Evolutionary conservation across 2,888 invertebrate genomes (phyloP), one percentile per base, ranked within the genome.

Genomic region (Cantharis lateralis): DNA sequence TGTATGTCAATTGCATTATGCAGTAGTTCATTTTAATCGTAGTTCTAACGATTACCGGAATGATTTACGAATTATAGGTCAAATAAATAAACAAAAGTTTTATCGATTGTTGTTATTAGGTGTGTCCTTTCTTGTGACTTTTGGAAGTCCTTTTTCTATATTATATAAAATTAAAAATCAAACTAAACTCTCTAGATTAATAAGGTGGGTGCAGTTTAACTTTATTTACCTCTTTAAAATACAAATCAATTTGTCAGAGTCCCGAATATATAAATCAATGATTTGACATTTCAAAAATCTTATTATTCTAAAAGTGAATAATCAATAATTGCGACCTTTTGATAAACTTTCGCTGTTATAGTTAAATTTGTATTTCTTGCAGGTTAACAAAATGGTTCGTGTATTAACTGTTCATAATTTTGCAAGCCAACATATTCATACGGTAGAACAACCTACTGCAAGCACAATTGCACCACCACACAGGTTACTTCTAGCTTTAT

Each of bases 361-460:
- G 18, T 66, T n/a, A 13, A 20, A 20, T 66, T 20, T 20, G 10
- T n/a, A 11, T 20, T n/a, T 18, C 18, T 18, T 66, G 1, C 10
- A 66, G 64, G 24, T 66, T 66, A 66, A 20, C 64, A 87, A 81
- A 78, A 93, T 94, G 93, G 93, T 93, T 76, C 91, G 93, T 15
- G 93, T 93, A 2, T 91, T 93, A 78, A 91, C 92, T 13, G 92
- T 93, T 72, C 93, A 93, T 83, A 93, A 93, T 87, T 93, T 94
- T 85, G 87, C 90, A 61, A 91, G 91, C 62, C 93, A 93, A 85
- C 90, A 91, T 82, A 91, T 93, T 26, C 90, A 92, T 79, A 91
- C 91, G 9, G 91, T 93, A 68, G 92, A 92, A 82, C 92, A 92
- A 80, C 92, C 93, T 0, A 91, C 92, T 0, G 92, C 93, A n/a